Conservation (phyloP, 2,113 vertebrate species). For the Chlamydotis undulata region DNA sequence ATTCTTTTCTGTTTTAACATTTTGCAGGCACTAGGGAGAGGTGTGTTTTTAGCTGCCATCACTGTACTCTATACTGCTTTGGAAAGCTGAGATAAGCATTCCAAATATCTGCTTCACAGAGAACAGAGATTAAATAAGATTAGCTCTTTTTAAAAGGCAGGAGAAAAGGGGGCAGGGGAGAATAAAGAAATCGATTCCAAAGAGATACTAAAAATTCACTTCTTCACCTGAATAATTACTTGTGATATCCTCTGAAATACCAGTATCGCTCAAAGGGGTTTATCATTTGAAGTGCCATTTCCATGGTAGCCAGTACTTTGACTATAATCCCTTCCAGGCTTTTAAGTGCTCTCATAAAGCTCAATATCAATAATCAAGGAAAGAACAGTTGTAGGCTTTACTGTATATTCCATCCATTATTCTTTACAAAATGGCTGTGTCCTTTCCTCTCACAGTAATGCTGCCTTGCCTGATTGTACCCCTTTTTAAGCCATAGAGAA, state of each 20-base stretch:
- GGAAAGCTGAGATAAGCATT: background rate
- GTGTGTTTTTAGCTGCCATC: background rate
- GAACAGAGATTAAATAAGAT: background rate
- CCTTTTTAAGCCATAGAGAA: background rate
- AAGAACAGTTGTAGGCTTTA: background rate
- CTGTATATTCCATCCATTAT: background rate
- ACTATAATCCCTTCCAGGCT: slow-evolving; percentile 22
- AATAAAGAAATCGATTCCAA: background rate
- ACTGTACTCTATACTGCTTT: background rate
- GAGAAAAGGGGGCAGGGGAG: background rate
- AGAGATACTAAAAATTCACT: slow-evolving; percentile 6
- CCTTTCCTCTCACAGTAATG: slow-evolving; percentile 26
- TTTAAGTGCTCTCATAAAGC: slow-evolving; percentile 48
- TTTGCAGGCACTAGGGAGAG: background rate
- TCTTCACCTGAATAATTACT: slow-evolving; percentile 33
- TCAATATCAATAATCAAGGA: slow-evolving; percentile 23
- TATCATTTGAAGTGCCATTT: slow-evolving; percentile 42
- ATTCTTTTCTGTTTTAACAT: background rate
- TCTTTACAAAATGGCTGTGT: background rate
- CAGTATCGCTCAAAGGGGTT: background rate
- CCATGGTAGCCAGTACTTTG: background rate
- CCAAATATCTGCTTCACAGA: background rate
- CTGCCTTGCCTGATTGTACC: background rate
- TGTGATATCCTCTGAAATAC: slow-evolving; percentile 11
- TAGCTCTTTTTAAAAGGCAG: background rate